These are phyloP conservation scores for Rostratula benghalensis DNA, from an alignment of 2,113 vertebrate species.

Conservation along the genomic window DNA sequence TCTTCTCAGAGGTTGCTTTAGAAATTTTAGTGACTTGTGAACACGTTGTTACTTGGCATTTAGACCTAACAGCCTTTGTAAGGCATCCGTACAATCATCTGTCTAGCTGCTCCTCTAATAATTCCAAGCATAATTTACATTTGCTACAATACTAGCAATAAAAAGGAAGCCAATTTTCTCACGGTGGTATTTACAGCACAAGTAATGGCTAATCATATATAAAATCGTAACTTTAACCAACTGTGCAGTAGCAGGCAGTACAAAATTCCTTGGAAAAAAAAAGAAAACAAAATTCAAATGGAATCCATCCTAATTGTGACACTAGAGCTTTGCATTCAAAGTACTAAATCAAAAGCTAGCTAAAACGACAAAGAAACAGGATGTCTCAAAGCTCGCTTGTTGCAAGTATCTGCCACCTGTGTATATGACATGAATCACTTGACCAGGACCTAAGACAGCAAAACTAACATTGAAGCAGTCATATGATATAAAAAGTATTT, in stretches of 20 bases:
- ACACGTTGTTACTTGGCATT: fast-evolving
- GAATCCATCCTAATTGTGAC: background rate
- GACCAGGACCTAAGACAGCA: background rate
- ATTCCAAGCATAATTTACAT: background rate
- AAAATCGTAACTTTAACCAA: background rate
- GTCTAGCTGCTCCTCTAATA: background rate
- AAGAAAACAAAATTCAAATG: background rate
- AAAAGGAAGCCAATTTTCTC: background rate
- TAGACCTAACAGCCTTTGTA: background rate
- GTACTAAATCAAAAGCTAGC: background rate
- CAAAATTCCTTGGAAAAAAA: background rate
- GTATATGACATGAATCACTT: no score
- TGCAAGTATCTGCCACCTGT: no score
- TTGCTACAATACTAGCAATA: background rate
- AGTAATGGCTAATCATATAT: background rate
- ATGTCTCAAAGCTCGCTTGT: no score
- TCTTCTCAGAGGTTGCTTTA: background rate
- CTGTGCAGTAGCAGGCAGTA: fast-evolving
- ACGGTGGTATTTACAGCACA: background rate
- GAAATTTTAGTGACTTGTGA: background rate
- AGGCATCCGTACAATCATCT: fast-evolving
- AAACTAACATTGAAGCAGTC: background rate
- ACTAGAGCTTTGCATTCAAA: background rate
- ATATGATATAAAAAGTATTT: background rate
- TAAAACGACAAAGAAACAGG: background rate